A percentile compares a stretch with the other conserved stretches of the same genome.
phyloP scores from a whole-genome alignment of 2,113 vertebrate species.

The Perca schrenkii region DNA sequence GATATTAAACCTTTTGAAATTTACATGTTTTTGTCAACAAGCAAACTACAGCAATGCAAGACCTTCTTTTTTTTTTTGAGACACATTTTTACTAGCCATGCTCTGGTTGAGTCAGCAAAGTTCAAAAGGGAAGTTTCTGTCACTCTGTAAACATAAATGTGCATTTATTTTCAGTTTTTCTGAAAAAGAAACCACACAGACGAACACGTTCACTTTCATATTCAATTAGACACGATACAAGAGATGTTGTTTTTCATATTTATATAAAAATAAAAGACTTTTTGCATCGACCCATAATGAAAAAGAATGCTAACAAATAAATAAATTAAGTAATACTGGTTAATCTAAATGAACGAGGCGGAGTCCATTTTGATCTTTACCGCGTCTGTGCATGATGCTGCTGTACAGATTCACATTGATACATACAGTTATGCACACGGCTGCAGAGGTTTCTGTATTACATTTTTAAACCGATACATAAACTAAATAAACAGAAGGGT shows the following conservation, averaged over 20 bases:
- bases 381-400: not conserved
- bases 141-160: not conserved
- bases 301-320: constrained; percentile 21
- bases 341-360: not conserved
- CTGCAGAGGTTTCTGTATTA: constrained; percentile 1
- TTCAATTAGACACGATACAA: constrained; percentile 10
- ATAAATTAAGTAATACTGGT: constrained; percentile 24
- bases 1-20: not conserved
- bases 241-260: not conserved
- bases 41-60: not conserved
- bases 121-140: not conserved
- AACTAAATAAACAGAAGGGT: not conserved
- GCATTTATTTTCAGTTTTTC: not conserved
- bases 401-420: not conserved
- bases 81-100: not conserved
- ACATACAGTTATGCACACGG: not conserved
- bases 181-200: not conserved
- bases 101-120: not conserved
- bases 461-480: not conserved
- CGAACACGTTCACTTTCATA: constrained; percentile 33
- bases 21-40: not conserved
- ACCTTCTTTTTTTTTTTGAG: not conserved
- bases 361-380: not conserved
- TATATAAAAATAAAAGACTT: constrained; percentile 69
- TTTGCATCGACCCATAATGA: not conserved